A percentile compares a stretch with the other conserved stretches of the same genome.
phyloP scores from a whole-genome alignment of 2,888 invertebrate species.

The Pterostichus niger region DNA sequence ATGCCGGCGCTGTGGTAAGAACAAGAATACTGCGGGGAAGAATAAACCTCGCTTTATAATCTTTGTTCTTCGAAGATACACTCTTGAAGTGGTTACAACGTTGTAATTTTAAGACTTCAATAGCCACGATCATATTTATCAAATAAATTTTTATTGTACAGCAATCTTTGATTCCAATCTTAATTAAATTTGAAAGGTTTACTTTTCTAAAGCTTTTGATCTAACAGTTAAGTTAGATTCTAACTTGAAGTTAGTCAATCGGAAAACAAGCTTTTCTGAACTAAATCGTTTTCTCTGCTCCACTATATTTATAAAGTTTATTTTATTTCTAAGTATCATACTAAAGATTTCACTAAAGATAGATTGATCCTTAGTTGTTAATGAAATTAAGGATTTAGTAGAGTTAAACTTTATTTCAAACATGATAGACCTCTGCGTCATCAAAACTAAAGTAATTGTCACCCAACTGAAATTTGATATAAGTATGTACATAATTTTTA shows the following conservation, averaged over 20 bases:
- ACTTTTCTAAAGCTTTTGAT: slow-evolving; percentile 37
- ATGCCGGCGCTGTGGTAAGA: slow-evolving; percentile 20
- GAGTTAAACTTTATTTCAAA: too few species aligned
- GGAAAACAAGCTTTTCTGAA: slow-evolving; percentile 14
- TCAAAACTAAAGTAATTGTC: too few species aligned
- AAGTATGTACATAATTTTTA: too few species aligned
- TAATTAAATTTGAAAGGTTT: slow-evolving; percentile 48
- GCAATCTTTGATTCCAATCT: slow-evolving; percentile 30
- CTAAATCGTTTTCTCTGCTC: not conserved
- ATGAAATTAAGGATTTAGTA: too few species aligned
- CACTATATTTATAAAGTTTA: not conserved
- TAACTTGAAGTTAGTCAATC: slow-evolving; percentile 6
- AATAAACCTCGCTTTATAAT: slow-evolving; percentile 21
- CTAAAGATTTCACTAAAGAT: too few species aligned
- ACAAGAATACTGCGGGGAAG: slow-evolving; percentile 17
- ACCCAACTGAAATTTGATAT: too few species aligned
- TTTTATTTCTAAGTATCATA: too few species aligned
- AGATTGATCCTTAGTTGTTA: too few species aligned
- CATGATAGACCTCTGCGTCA: too few species aligned
- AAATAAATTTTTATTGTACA: slow-evolving; percentile 19
- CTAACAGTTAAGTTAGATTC: not conserved
- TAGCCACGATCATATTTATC: slow-evolving; percentile 11
- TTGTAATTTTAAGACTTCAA: slow-evolving; percentile 12
- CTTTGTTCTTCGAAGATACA: not conserved
- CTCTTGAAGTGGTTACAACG: slow-evolving; percentile 24